Evolutionary conservation across 1,140 invertebrate species (phyloP), one percentile per base, ranked within the genome.

Genomic region (Elymnias hypermnestra): DNA sequence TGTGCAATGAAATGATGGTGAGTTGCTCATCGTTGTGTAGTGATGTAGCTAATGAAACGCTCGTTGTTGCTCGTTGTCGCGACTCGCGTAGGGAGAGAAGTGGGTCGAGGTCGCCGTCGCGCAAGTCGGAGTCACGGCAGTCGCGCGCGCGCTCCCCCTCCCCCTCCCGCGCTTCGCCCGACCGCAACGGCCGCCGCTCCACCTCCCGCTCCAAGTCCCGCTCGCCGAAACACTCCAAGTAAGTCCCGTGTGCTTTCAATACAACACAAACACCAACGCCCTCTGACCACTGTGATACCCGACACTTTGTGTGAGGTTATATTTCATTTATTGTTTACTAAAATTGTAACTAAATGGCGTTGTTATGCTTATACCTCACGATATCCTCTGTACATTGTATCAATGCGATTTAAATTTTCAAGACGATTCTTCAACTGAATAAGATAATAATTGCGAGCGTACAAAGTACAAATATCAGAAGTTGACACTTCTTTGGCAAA

Each of bases 181-280:
- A 76, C 61, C 66, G 69, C 68, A 85, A 57, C 70, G 87, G 87
- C 45, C 82, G 86, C 56, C 72, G 79, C 36, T 86, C 86, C 7
- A 71, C 72, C 13, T 86, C 84, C 33, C 66, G 84, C 33, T 87
- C 86, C 18, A 79, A 84, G 45, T 87, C 86, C 10, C 69, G 78
- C 29, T 87, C 83, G 15, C 79, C 71, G 5, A 67, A 72, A 45
- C 55, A 55, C 1, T 72, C 71, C 63, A 76, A 74, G 75, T 79
- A 57, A 79, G 45, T 48, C 18, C 68, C 63, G 29, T 77, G 83
- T 65, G 86, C 83, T 62, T 78, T 87, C 67, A 83, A 87, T 74
- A n/a, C n/a, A n/a, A n/a, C n/a, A n/a, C n/a, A n/a, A n/a, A n/a
- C n/a, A n/a, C n/a, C n/a, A n/a, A n/a, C n/a, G 44, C 5, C 15